These are phyloP conservation scores for Cyanoderma ruficeps DNA, from an alignment of 2,113 vertebrate genomes.

Conservation along the genomic window DNA sequence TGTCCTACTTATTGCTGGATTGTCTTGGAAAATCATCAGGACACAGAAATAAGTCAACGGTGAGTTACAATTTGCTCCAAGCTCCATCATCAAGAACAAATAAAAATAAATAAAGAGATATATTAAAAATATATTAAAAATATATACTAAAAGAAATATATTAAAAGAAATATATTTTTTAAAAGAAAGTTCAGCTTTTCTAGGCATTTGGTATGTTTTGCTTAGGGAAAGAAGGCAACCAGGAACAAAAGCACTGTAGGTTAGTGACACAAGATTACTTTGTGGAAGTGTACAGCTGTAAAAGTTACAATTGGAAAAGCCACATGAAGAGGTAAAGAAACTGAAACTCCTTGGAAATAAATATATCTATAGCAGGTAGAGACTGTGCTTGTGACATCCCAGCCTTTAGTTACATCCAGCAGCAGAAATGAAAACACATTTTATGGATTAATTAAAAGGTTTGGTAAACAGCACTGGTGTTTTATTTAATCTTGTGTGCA, in stretches of 20 bases:
- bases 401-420: not conserved
- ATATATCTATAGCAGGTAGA: not conserved
- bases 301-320: not conserved
- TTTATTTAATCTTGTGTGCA: not conserved
- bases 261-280: not conserved
- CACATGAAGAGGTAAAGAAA: not conserved
- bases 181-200: not conserved
- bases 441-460: not conserved
- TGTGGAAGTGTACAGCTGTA: not conserved
- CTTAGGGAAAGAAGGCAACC: not conserved
- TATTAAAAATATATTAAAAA: too few species aligned
- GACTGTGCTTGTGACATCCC: not conserved
- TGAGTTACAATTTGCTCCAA: not conserved
- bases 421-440: not conserved
- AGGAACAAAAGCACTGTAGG: not conserved
- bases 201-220: not conserved
- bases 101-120: not conserved
- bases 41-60: not conserved
- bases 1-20: not conserved
- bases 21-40: slow-evolving; percentile 11
- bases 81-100: not conserved
- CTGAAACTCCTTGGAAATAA: not conserved
- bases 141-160: too few species aligned
- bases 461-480: not conserved
- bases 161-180: too few species aligned